Conservation (phyloP, 2,113 vertebrate genomes). For the Chlorodrepanis virens region DNA sequence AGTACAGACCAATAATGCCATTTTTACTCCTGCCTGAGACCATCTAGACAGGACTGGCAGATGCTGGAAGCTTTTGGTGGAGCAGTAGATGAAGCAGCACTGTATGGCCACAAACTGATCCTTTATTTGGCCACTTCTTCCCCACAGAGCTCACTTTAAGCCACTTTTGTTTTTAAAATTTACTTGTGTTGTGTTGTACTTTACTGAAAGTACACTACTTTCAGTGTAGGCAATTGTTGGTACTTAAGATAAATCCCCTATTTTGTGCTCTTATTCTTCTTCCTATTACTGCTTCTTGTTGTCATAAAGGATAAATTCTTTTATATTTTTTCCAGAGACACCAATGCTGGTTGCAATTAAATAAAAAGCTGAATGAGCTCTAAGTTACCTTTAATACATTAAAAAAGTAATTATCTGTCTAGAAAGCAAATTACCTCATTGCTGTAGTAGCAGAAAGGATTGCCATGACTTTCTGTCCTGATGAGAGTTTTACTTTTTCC, state of each 20-base stretch:
- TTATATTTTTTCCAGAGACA: neutral
- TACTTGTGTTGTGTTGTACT: no score
- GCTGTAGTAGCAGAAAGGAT: neutral
- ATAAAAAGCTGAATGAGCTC: neutral
- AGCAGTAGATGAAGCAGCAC: neutral
- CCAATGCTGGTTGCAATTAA: neutral
- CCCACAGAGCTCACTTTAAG: neutral
- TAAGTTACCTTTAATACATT: neutral
- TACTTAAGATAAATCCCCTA: neutral
- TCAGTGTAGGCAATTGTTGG: neutral
- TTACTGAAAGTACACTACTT: no score
- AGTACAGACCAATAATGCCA: fast-evolving
- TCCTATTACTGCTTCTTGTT: neutral
- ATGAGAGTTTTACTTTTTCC: neutral
- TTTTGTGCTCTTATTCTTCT: neutral
- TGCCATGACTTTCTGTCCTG: neutral
- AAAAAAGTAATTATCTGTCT: neutral
- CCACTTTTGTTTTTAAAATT: neutral
- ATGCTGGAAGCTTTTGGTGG: neutral
- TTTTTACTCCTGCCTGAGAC: neutral
- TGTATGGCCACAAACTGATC: neutral
- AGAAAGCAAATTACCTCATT: neutral
- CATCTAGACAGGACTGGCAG: neutral
- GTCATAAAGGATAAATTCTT: neutral
- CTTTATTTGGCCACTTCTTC: neutral